Percentiles rank a stretch among this genome's conserved stretches.
phyloP scores from a whole-genome alignment of 2,888 invertebrate species.

The Geophilus truncorum region DNA sequence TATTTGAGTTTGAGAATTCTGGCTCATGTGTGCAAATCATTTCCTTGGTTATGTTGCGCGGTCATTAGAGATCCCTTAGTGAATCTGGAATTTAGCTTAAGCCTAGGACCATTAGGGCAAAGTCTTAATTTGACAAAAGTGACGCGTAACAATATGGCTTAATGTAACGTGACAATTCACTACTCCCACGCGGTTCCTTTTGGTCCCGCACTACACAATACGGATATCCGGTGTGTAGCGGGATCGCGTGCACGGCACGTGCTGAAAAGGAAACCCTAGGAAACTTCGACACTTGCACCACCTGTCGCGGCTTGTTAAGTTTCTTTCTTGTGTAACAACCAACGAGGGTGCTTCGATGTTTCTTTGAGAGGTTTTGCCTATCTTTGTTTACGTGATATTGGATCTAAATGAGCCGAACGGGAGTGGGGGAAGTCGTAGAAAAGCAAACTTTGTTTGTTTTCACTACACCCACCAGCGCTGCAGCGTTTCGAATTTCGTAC shows the following conservation, averaged over 20 bases:
- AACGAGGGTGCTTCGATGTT: background rate
- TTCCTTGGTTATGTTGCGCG: too few relatives aligned
- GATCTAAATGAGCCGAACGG: background rate
- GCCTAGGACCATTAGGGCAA: too few relatives aligned
- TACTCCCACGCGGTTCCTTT: background rate
- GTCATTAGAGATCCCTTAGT: too few relatives aligned
- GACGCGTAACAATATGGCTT: too few relatives aligned
- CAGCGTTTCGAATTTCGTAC: background rate
- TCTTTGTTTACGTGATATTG: slow-evolving; percentile 1
- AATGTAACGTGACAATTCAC: background rate
- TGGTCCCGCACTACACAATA: background rate
- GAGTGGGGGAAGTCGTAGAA: background rate
- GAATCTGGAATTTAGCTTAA: too few relatives aligned
- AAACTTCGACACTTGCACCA: background rate
- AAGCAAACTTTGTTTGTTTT: background rate
- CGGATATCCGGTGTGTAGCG: background rate
- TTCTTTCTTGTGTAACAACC: background rate
- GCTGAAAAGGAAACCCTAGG: background rate
- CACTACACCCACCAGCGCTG: slow-evolving; percentile 1
- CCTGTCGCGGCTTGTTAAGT: background rate
- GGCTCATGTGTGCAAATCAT: too few relatives aligned
- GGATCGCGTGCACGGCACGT: background rate
- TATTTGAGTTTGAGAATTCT: too few relatives aligned
- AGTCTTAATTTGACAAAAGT: too few relatives aligned
- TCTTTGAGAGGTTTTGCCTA: background rate